phyloP scores from a whole-genome alignment of 2,888 invertebrate genomes.

The Asteroscopus sphinx region DNA sequence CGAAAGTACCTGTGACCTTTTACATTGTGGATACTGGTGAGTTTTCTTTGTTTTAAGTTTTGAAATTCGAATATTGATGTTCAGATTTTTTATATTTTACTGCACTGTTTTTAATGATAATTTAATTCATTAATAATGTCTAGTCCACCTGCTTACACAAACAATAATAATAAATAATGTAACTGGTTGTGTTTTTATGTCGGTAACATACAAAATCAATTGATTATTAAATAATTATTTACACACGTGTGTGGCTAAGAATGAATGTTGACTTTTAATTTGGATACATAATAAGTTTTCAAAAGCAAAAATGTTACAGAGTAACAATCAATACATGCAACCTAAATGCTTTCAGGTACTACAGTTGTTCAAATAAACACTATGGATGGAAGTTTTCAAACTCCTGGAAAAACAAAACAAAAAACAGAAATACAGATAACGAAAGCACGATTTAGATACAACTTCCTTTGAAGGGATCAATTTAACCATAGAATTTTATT shows the following conservation, averaged over 20 bases:
- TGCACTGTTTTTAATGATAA: neutral
- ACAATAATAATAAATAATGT: too few relatives aligned
- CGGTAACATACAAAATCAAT: constrained; percentile 27
- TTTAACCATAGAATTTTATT: constrained; percentile 79
- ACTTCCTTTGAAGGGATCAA: constrained; percentile 83
- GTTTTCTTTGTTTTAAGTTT: constrained; percentile 79
- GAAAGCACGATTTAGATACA: constrained; percentile 59
- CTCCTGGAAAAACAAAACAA: constrained; percentile 50
- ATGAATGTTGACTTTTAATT: constrained; percentile 9
- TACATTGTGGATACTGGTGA: constrained; percentile 72
- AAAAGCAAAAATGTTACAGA: constrained; percentile 11
- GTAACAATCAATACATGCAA: constrained; percentile 26
- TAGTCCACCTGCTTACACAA: neutral
- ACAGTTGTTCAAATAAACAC: constrained; percentile 51
- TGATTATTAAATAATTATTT: constrained; percentile 25
- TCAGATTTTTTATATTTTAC: constrained; percentile 15
- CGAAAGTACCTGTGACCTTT: constrained; percentile 68
- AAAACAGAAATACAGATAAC: constrained; percentile 52
- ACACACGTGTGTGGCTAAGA: constrained; percentile 19
- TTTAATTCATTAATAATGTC: constrained; percentile 7
- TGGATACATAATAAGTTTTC: constrained; percentile 4
- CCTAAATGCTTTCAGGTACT: constrained; percentile 48
- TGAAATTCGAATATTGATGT: constrained; percentile 26
- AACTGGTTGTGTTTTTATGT: constrained; percentile 22
- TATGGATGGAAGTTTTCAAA: constrained; percentile 54